A percentile compares a stretch with the other conserved stretches of the same genome.
These are phyloP conservation scores for Toxotes chatareus DNA, from an alignment of 2,113 vertebrate species.

Conservation along the genomic window DNA sequence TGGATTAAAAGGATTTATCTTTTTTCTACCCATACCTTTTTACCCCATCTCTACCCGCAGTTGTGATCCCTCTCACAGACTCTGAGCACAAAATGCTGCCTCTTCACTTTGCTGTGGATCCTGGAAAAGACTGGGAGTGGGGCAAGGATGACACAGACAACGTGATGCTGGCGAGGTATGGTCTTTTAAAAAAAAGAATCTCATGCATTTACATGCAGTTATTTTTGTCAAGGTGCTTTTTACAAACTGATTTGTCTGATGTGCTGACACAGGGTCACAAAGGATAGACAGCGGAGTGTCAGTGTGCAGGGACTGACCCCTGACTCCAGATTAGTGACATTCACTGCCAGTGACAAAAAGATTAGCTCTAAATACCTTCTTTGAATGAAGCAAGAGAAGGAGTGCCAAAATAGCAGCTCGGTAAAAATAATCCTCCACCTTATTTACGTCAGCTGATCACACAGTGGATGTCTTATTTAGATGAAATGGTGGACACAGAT, in stretches of 20 bases:
- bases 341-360: conserved; percentile 57
- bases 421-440: conserved; percentile 36
- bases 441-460: conserved; percentile 22
- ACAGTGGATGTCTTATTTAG: not conserved
- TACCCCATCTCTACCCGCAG: conserved; percentile 69
- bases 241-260: not conserved
- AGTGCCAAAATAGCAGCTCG: conserved; percentile 59
- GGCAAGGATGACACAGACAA: conserved; percentile 93
- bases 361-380: conserved; percentile 75
- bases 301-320: conserved; percentile 59
- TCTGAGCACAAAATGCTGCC: conserved; percentile 97
- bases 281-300: conserved; percentile 8
- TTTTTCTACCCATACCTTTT: not conserved
- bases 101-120: conserved; percentile 96
- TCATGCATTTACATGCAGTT: not conserved
- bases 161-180: conserved; percentile 91
- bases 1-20: not conserved
- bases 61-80: conserved; percentile 96
- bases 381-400: conserved; percentile 61
- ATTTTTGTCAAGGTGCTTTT: not conserved
- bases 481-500: conserved; percentile 3
- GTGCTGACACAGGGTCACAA: not conserved
- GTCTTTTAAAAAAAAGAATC: not conserved
- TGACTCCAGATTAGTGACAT: conserved; percentile 73
- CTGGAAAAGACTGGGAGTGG: conserved; percentile 97